Evolutionary conservation across 2,113 vertebrate genomes (phyloP).

Genomic region (Sinosuthora webbiana): DNA sequence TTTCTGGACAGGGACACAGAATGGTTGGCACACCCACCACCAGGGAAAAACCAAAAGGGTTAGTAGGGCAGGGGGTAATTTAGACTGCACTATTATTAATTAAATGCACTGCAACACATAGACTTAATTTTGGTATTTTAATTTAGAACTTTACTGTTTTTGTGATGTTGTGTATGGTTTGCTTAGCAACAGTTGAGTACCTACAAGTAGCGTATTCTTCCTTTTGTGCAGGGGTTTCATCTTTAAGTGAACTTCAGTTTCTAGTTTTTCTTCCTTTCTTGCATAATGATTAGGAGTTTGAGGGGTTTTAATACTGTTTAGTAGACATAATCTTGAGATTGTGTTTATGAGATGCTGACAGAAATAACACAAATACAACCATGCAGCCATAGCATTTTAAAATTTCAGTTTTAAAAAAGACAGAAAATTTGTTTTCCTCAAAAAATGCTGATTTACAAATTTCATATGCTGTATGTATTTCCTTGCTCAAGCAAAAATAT

Average conservation of each 20-base stretch:
- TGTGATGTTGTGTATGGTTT: not conserved
- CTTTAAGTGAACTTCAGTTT: not conserved
- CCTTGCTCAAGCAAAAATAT: not conserved
- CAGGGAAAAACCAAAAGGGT: too few species aligned
- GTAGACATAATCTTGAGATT: not conserved
- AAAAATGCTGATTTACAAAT: not conserved
- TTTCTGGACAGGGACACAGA: too few species aligned
- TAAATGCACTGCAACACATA: too few species aligned
- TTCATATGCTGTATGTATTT: not conserved
- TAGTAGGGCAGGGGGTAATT: too few species aligned
- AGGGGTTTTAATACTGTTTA: not conserved
- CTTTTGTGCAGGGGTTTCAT: not conserved
- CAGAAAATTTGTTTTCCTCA: not conserved
- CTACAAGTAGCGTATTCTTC: not conserved
- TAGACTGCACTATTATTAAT: too few species aligned
- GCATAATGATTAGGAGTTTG: not conserved
- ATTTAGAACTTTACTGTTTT: not conserved
- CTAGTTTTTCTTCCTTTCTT: not conserved
- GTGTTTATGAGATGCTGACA: not conserved
- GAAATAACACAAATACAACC: not conserved
- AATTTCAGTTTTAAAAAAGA: not conserved
- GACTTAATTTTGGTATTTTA: not conserved
- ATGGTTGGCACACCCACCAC: too few species aligned
- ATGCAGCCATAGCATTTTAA: not conserved
- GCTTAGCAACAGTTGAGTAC: not conserved